Percentiles rank a stretch among this genome's conserved stretches.
phyloP scores from a whole-genome alignment of 2,113 vertebrate species.

The Protobothrops mucrosquamatus region DNA sequence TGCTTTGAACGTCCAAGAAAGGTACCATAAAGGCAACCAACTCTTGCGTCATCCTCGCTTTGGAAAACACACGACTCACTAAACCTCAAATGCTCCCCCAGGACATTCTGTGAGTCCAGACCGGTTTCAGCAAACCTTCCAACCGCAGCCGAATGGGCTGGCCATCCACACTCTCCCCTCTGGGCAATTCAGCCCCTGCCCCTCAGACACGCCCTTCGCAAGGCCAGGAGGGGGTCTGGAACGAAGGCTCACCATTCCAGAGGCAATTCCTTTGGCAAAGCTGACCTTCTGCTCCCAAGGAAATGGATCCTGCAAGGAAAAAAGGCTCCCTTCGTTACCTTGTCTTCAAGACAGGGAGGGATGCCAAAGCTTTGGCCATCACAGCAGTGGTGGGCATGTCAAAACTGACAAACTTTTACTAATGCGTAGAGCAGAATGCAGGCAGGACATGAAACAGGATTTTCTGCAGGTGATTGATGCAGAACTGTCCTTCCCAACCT shows the following conservation, averaged over 20 bases:
- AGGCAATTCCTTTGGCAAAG: constrained; percentile 91
- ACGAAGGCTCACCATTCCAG: constrained; percentile 87
- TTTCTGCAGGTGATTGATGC: neutral
- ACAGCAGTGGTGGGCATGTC: neutral
- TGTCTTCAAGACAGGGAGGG: neutral
- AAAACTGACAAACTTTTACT: neutral
- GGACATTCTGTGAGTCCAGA: neutral
- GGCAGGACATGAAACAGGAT: neutral
- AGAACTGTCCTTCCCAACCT: neutral
- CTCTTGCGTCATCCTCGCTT: neutral
- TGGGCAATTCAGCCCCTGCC: neutral
- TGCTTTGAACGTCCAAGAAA: neutral
- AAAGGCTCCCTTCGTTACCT: neutral
- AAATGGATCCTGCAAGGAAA: constrained; percentile 80
- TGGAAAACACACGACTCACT: neutral
- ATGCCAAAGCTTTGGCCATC: neutral
- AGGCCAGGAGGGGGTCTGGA: neutral
- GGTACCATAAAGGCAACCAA: neutral
- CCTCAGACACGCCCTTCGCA: neutral
- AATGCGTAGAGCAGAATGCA: neutral
- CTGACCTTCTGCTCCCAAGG: constrained; percentile 93
- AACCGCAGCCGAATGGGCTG: neutral
- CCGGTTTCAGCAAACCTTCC: neutral
- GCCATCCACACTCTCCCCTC: neutral
- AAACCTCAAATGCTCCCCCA: neutral